Evolutionary conservation across 2,797 vertebrate genomes (phyloP), one percentile per base, ranked within the genome.

Genomic region (Champsocephalus esox): DNA sequence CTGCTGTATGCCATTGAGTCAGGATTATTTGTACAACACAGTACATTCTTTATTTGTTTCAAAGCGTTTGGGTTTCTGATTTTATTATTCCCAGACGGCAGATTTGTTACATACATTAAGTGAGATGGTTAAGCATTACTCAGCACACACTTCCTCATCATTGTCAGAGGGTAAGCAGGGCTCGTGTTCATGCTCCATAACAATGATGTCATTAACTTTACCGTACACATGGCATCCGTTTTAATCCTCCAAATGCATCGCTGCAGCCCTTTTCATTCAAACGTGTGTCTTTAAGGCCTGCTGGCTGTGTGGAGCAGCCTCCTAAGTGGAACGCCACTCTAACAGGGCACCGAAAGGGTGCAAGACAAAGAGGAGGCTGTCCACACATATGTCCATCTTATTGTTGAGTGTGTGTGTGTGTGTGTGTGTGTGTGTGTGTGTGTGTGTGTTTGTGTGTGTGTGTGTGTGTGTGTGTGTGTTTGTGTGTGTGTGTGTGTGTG

Each of bases 11-110:
- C 8, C 8, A 38, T 9, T 7, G 34, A 2, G 64, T 38, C 8
- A 9, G 34, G 64, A 70, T 46, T 56, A n/a, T 55, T 75, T 14
- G 41, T 17, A 28, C 52, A 58, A 44, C 32, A 24, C 46, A 17
- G 57, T 77, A 60, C 60, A 59, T 80, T 81, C 69, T 79, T 79
- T n/a, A 62, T 65, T 71, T 58, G 41, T 16, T 38, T 54, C 58
- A 72, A 43, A 49, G 55, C 52, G 51, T 12, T 12, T 3, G 63
- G 54, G 6, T 34, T 12, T 62, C 7, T 49, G 32, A 28, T 28
- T 28, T 28, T 28, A 28, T 28, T 28, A 28, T 28, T 28, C 28
- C 28, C 4, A 28, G 4, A 57, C 57, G 79, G 67, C 73, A 44
- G 68, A 12, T 49, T 66, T 51, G 1, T 73, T 58, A 73, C 49